phyloP scores from a whole-genome alignment of 2,888 invertebrate genomes.

The Frankliniella intonsa region DNA sequence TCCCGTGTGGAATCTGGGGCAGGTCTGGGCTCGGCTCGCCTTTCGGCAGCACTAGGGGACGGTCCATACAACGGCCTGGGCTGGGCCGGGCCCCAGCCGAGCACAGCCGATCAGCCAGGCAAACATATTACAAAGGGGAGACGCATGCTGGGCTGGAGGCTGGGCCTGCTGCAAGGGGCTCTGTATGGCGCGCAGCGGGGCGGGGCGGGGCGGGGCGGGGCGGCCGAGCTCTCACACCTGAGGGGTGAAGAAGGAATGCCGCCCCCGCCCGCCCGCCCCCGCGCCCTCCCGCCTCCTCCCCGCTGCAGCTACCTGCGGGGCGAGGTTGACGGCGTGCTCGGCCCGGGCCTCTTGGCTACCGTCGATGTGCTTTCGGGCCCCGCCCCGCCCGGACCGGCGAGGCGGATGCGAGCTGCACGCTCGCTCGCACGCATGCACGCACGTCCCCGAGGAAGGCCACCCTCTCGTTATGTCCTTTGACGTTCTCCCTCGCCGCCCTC shows the following conservation, averaged over 20 bases:
- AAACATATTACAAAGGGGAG: too few relatives aligned
- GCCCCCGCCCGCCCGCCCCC: neutral
- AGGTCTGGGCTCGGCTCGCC: too few relatives aligned
- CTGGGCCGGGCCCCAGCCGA: neutral
- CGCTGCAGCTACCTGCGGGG: neutral
- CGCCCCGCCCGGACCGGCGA: neutral
- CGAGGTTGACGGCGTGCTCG: neutral
- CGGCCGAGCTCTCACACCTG: slow-evolving; percentile 7
- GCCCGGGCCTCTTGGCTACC: neutral
- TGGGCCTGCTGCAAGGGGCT: too few relatives aligned
- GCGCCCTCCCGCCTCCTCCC: neutral
- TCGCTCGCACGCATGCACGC: neutral
- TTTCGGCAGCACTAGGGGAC: too few relatives aligned
- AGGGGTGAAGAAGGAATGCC: slow-evolving; percentile 22
- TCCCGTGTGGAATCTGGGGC: too few relatives aligned
- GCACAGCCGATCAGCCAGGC: neutral
- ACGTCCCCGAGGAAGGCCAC: too few relatives aligned
- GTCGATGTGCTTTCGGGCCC: neutral
- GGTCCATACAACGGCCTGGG: too few relatives aligned
- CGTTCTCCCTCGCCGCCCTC: too few relatives aligned
- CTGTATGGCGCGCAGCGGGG: neutral
- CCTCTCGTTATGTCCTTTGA: too few relatives aligned
- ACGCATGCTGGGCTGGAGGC: too few relatives aligned
- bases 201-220: slow-evolving; percentile 9
- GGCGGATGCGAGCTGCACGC: neutral